Base-by-base conservation (phyloP, 2,797 vertebrate genomes). In the Periophthalmus magnuspinnatus region DNA sequence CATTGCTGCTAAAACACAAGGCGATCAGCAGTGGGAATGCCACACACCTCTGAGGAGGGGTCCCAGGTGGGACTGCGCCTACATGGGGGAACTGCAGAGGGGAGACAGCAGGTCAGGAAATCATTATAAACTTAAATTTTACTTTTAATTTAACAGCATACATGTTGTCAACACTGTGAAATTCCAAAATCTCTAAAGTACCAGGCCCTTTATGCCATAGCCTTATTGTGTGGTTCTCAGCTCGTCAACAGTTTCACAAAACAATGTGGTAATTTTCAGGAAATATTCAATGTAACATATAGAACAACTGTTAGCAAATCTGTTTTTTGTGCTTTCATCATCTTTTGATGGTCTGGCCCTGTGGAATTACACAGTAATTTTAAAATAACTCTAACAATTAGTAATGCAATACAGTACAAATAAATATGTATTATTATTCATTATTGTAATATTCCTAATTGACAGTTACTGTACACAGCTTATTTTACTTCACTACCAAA, bases 1-100 rank as follows among this genome's bases (percentile, higher is more conserved):
- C 93, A 94, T 93, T 94, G 93, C 93, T 93, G 91, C 88, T 94
- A 86, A 90, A 88, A 88, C 84, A 89, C 85, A 75, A 59, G 81
- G 74, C 83, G 88, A 90, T 91, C 88, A 84, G 88, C 87, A 83
- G 79, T 78, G 86, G 79, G 86, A 79, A 67, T 16, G 19, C 75
- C 77, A 77, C 76, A 78, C 88, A 90, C 87, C 88, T 89, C 84
- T 81, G 21, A 78, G 83, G 86, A 84, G 74, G 88, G 74, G 84
- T 87, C 81, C 80, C 90, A 92, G 86, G 91, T 90, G 82, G 84
- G 78, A 33, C 73, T 77, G 72, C 81, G 80, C 78, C 79, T 89
- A 71, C 48, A 70, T 75, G 70, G 78, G 65, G 70, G 63, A 78
- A 75, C 74, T 79, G 74, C 75, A 82, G 71, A 82, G 77, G 76